Evolutionary conservation across 2,113 vertebrate genomes (phyloP).

Genomic region (Theristicus caerulescens): DNA sequence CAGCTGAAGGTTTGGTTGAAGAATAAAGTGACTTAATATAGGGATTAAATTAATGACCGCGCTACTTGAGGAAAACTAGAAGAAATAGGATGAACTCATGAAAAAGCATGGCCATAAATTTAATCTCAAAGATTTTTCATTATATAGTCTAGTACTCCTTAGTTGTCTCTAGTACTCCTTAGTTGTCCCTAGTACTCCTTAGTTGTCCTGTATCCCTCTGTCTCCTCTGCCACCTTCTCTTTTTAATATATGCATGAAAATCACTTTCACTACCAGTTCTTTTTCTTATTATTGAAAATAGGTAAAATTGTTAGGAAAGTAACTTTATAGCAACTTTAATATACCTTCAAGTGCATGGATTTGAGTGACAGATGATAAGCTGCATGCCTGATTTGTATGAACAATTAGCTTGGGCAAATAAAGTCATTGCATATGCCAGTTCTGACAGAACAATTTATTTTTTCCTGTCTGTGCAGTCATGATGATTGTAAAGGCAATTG

Average conservation of each 20-base stretch:
- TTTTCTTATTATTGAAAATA: neutral
- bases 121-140: neutral
- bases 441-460: constrained; percentile 18
- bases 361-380: neutral
- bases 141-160: neutral
- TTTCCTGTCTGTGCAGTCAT: neutral
- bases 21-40: neutral
- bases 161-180: neutral
- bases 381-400: neutral
- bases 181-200: neutral
- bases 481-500: neutral
- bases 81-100: neutral
- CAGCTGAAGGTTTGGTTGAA: neutral
- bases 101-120: neutral
- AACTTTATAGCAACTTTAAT: neutral
- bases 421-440: neutral
- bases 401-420: constrained; percentile 1
- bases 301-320: neutral
- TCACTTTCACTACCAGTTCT: neutral
- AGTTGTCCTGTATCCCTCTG: neutral
- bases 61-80: neutral
- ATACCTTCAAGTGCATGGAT: neutral
- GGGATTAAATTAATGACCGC: neutral
- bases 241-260: neutral
- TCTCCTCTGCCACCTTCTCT: neutral